Evolutionary conservation across 1,140 invertebrate genomes (phyloP).

Genomic region (Papilio dardanus): DNA sequence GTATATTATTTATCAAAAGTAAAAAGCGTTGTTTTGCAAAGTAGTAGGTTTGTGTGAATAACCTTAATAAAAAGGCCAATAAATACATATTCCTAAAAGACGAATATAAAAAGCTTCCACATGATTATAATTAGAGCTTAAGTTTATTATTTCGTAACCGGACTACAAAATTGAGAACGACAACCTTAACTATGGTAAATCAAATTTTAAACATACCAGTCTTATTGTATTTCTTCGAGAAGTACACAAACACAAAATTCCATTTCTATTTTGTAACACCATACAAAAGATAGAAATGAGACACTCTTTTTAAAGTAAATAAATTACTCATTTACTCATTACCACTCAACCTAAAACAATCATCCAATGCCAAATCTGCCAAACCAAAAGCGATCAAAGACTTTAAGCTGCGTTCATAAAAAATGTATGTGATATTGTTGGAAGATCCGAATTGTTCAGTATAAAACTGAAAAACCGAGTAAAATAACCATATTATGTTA

Average conservation of each 20-base stretch:
- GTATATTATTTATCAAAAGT: not conserved
- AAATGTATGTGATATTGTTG: not conserved
- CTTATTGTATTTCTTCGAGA: slow-evolving; percentile 17
- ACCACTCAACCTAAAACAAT: slow-evolving; percentile 18
- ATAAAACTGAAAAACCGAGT: not conserved
- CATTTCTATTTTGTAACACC: slow-evolving; percentile 15
- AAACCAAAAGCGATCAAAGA: slow-evolving; percentile 8
- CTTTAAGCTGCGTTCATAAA: not conserved
- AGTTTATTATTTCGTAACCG: slow-evolving; percentile 27
- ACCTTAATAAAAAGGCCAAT: not conserved
- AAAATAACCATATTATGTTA: too few species aligned
- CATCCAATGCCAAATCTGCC: slow-evolving; percentile 12
- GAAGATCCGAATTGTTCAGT: too few species aligned
- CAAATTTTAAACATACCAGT: slow-evolving; percentile 21
- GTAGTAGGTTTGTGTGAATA: not conserved
- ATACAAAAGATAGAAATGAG: not conserved
- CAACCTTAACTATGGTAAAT: not conserved
- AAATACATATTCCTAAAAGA: not conserved
- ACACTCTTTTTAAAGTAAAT: slow-evolving; percentile 21
- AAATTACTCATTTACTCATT: slow-evolving; percentile 32
- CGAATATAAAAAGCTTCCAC: not conserved
- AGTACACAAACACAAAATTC: slow-evolving; percentile 25
- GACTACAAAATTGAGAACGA: slow-evolving; percentile 19
- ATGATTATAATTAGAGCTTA: not conserved
- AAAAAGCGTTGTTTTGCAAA: not conserved